Base-by-base conservation (phyloP, 2,797 vertebrate genomes). In the Pipistrellus kuhlii region DNA sequence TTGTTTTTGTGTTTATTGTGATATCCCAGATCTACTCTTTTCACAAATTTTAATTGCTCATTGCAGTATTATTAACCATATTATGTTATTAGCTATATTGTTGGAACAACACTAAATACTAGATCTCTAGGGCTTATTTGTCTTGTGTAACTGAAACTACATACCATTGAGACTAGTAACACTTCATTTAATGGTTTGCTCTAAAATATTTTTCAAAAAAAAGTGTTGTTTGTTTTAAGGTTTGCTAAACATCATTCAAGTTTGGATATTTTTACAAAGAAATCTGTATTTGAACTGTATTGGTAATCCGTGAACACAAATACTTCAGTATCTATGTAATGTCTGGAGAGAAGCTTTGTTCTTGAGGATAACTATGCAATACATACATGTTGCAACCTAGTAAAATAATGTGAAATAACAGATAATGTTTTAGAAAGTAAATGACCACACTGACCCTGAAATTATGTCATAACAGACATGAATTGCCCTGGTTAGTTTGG, bases 1-100 rank as follows among this genome's bases (percentile, higher is more conserved):
- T 78, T 78, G 53, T 78, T 83, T 84, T 66, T 81, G 23, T 72
- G 53, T 64, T 91, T 57, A 77, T 85, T 57, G 17, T 76, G 35
- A 6, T 84, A 46, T 5, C 15, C 55, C 23, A 55, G 21, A 30
- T 55, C 46, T 77, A 12, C 3, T 12, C 38, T 76, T 62, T 35
- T 57, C 38, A 85, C 48, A 77, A 68, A 32, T 5, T 68, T 85
- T 77, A 68, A 68, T 13, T 85, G 30, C 23, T 77, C 25, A 5
- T 7, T 35, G 17, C 17, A 21, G 21, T 55, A 35, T 75, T 76
- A 84, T 76, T 77, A 77, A 68, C 59, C 44, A 17, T 48, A 72
- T 64, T 82, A 15, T 71, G 38, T 20, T 69, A 23, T 57, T 55
- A 84, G 23, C 46, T 84, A 44, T 57, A 57, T 44, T 72, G 27